Evolutionary conservation across 1,140 invertebrate species (phyloP).

Genomic region (Drosophila tristis): DNA sequence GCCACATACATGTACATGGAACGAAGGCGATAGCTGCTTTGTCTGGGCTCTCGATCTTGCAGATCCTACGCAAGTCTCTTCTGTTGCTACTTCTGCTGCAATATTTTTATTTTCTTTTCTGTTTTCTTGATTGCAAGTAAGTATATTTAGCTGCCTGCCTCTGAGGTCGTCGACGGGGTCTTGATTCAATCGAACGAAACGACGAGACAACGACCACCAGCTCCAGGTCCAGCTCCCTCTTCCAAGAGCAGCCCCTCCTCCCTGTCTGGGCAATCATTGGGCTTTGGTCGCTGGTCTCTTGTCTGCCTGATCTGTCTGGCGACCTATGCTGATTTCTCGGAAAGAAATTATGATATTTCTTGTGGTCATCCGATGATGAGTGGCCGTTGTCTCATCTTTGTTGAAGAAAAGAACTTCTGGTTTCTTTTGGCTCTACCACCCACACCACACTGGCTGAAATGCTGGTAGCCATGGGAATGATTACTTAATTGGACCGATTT

Average conservation of each 20-base stretch:
- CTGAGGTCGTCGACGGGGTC: constrained; percentile 71
- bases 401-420: constrained; percentile 22
- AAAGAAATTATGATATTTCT: constrained; percentile 74
- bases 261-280: constrained; percentile 59
- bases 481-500: constrained; percentile 42
- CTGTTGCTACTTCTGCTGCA: constrained; percentile 11
- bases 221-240: not conserved
- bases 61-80: constrained; percentile 70
- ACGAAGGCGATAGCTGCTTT: constrained; percentile 16
- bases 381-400: constrained; percentile 42
- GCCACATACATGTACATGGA: constrained; percentile 22
- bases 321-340: constrained; percentile 79
- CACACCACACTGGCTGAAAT: constrained; percentile 23
- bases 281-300: constrained; percentile 30
- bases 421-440: constrained; percentile 25
- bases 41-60: constrained; percentile 36
- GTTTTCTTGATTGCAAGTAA: constrained; percentile 64
- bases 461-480: constrained; percentile 22
- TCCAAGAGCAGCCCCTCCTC: constrained; percentile 8
- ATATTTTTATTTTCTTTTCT: constrained; percentile 9
- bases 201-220: constrained; percentile 27
- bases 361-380: constrained; percentile 49
- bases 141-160: constrained; percentile 71
- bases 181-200: constrained; percentile 71
- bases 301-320: constrained; percentile 30